Conservation (phyloP, 2,888 invertebrate genomes). For the Alloscopus bannaensis region DNA sequence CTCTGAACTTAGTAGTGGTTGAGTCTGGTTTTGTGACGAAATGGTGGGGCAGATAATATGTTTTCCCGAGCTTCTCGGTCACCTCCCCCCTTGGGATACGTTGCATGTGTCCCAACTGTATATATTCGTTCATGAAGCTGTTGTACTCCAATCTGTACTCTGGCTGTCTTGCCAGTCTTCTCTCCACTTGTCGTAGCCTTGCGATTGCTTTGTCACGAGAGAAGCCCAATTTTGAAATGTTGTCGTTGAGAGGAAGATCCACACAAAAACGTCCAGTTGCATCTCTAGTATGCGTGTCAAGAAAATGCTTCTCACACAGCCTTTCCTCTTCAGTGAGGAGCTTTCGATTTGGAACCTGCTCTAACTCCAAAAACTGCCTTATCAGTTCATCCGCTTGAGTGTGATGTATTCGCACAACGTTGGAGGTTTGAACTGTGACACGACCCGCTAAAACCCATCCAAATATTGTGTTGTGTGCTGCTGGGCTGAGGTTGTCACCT, state of each 20-base stretch:
- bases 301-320: conserved; percentile 18
- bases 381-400: not conserved
- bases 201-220: not conserved
- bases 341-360: not conserved
- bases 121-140: conserved; percentile 70
- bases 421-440: not conserved
- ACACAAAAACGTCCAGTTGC: conserved; percentile 12
- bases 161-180: not conserved
- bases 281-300: not conserved
- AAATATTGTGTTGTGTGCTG: conserved; percentile 24
- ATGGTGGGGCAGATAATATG: conserved; percentile 39
- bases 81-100: not conserved
- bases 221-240: not conserved
- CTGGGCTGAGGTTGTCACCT: not conserved
- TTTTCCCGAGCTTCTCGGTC: not conserved
- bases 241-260: conserved; percentile 22
- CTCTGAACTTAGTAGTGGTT: conserved; percentile 29
- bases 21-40: conserved; percentile 22
- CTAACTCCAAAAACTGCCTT: conserved; percentile 5
- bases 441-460: conserved; percentile 42
- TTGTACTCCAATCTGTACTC: conserved; percentile 57
- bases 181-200: conserved; percentile 5
- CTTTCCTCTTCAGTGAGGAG: not conserved
- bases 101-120: conserved; percentile 69
- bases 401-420: not conserved